Base-by-base conservation (phyloP, 2,113 vertebrate genomes). In the Thermophis baileyi region DNA sequence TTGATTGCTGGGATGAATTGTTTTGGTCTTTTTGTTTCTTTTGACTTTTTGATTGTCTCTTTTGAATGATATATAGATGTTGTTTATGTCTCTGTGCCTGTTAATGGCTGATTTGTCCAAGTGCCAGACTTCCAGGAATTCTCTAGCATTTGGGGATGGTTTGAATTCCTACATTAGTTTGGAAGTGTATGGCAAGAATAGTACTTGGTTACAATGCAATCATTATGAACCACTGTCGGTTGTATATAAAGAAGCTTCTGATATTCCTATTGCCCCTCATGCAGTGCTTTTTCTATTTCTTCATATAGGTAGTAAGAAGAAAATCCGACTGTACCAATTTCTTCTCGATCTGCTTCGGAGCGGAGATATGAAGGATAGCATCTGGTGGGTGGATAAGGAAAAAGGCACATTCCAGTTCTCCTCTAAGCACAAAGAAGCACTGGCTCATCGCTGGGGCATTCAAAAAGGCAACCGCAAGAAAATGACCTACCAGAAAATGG, bases 401-500 rank as follows among this genome's bases (percentile, higher is more conserved):
- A 99, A 99, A 95, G 99, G 99, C 95, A 99, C 98, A 93, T 99
- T 99, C 97, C 99, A 99, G 97, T 99, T 99, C 98, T 99, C 99
- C 11, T 99, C 99, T 95, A 99, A 99, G 97, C 99, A 99, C 98
- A 99, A 99, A 97, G 99, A 99, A 96, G 98, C 98, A 4, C 93
- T 99, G 57, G 99, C 99, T 0, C 97, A 99, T 92, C 99, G 99
- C 96, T 99, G 99, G 99, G 99, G 99, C 91, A 97, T 99, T 96
- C 99, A 99, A 97, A 99, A 99, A 94, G 99, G 99, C 94, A 99
- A 99, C 96, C 99, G 99, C 95, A 99, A 99, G 97, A 99, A 99
- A 97, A 99, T 99, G 99, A 99, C 99, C 94, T 99, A 99, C 94
- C 99, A 99, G 98, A 99, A 99, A 97, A 99, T 99, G 99, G 99